phyloP scores from a whole-genome alignment of 2,797 vertebrate species.

The Urosaurus nigricauda region DNA sequence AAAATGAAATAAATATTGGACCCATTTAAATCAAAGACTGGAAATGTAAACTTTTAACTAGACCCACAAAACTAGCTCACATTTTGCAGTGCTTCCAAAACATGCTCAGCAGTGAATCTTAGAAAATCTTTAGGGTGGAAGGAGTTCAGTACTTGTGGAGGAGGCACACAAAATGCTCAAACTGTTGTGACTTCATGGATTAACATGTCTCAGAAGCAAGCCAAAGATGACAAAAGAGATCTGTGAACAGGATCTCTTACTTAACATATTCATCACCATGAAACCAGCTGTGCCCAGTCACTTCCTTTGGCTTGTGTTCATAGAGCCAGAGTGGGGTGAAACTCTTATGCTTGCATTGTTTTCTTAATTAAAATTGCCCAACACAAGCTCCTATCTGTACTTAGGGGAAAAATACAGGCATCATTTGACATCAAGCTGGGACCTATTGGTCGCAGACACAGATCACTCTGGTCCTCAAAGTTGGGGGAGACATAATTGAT shows the following conservation, averaged over 20 bases:
- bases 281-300: background rate
- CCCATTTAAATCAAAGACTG: background rate
- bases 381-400: background rate
- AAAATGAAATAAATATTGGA: conserved; percentile 26
- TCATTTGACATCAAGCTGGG: background rate
- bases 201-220: background rate
- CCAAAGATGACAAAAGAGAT: background rate
- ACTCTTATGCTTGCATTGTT: background rate
- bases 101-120: background rate
- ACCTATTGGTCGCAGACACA: background rate
- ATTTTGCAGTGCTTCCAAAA: background rate
- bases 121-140: background rate
- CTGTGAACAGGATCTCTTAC: background rate
- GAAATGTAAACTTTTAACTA: background rate
- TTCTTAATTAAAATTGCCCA: background rate
- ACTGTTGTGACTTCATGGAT: background rate
- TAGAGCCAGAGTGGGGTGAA: background rate
- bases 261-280: too few relatives aligned
- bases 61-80: background rate
- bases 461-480: too few relatives aligned
- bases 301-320: background rate
- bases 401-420: background rate
- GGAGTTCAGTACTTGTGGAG: background rate
- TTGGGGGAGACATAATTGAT: background rate
- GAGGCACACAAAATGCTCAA: background rate